phyloP scores from a whole-genome alignment of 2,113 vertebrate genomes.

The Acanthisitta chloris region DNA sequence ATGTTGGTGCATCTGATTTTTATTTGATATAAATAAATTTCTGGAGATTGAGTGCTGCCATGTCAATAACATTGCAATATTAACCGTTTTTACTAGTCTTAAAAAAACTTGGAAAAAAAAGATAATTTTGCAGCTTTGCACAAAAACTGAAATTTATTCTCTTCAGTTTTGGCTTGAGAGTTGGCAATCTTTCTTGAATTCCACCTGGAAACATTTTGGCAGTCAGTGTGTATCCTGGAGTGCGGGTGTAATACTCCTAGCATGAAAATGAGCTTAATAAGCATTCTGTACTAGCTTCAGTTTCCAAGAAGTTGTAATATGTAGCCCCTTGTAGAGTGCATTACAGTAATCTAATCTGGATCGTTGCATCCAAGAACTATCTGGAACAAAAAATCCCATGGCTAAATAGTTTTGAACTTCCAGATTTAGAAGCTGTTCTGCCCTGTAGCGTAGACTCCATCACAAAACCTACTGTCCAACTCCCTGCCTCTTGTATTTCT shows the following conservation, averaged over 20 bases:
- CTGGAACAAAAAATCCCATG: neutral
- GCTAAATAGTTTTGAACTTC: neutral
- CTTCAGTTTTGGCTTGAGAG: neutral
- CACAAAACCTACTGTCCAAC: neutral
- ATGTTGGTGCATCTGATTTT: neutral
- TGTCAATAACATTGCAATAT: neutral
- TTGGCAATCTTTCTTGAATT: conserved; percentile 21
- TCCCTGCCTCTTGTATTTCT: neutral
- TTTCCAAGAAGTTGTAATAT: neutral
- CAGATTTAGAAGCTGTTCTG: neutral
- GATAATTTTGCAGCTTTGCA: neutral
- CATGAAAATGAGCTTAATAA: conserved; percentile 32
- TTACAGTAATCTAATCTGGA: neutral
- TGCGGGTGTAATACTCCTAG: neutral
- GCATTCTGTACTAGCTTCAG: neutral
- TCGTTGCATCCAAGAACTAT: neutral
- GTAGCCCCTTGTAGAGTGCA: neutral
- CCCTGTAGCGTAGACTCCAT: neutral
- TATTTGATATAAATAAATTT: neutral
- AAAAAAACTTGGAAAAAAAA: neutral
- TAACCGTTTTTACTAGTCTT: neutral
- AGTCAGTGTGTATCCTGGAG: neutral
- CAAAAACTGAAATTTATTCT: neutral
- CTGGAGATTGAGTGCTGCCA: neutral
- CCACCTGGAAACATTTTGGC: conserved; percentile 42